Conservation (phyloP, 2,113 vertebrate species). For the Lampris megalopsis region DNA sequence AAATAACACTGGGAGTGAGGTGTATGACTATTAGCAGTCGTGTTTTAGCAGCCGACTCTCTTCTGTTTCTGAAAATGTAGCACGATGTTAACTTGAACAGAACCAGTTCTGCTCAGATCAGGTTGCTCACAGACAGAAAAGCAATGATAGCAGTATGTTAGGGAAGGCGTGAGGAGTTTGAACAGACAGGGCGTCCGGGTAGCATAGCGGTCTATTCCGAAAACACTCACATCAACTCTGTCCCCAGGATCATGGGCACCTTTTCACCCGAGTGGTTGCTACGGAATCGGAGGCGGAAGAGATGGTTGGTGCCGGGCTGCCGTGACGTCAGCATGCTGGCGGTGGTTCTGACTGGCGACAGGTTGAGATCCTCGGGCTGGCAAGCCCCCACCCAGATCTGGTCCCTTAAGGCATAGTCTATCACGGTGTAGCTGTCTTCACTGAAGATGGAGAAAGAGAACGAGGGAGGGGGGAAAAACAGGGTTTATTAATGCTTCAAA, state of each 20-base stretch:
- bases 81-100: no score
- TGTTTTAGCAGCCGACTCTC: no score
- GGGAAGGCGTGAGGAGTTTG: no score
- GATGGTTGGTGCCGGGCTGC: slow-evolving; percentile 80
- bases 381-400: slow-evolving; percentile 88
- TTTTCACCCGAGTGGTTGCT: slow-evolving; percentile 90
- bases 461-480: slow-evolving; percentile 10
- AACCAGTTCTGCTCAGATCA: no score
- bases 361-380: slow-evolving; percentile 81
- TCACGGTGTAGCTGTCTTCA: slow-evolving; percentile 95
- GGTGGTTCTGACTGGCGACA: slow-evolving; percentile 83
- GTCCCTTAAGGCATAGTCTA: slow-evolving; percentile 89
- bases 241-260: slow-evolving; percentile 89
- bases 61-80: no score
- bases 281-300: slow-evolving; percentile 86
- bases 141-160: no score
- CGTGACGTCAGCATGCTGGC: slow-evolving; percentile 85
- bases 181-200: no score
- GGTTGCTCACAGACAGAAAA: no score
- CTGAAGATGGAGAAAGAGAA: slow-evolving; percentile 67
- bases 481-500: no score
- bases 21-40: no score
- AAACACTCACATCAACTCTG: slow-evolving; percentile 89
- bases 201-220: background rate
- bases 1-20: no score